Base-by-base conservation (phyloP, 2,113 vertebrate species). In the Lamprologus speciosus region DNA sequence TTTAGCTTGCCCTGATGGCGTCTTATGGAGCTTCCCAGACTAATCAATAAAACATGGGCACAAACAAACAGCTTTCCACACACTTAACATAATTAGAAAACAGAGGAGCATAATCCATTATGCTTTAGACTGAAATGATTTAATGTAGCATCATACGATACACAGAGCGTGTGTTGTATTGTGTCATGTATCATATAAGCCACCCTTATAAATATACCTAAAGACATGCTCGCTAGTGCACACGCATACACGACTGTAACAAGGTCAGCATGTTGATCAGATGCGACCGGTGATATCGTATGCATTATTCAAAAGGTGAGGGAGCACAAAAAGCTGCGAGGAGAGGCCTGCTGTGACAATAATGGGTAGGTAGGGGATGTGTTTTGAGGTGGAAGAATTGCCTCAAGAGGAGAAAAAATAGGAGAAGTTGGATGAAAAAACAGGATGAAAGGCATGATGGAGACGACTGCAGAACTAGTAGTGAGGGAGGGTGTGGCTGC, bases 301-400 rank as follows among this genome's bases (percentile, higher is more conserved):
- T 95, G 89, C 94, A 95, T 95, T 82, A 94, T 94, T 92, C 87
- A 95, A 78, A 86, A 65, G 81, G 28, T 85, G 80, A 88, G 58
- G 80, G 16, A 45, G 50, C 80, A 65, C 53, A 82, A 57, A 50
- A 58, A 88, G 70, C 53, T 21, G 81, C 6, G 75, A 78, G 23
- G 13, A 50, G 42, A 55, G 33, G 45, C 16, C 40, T 68, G 68
- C 33, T 17, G n/a, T 7, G 55, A 70, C 50, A 42, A 80, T 45
- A 89, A 47, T 31, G 28, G 55, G 47, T 31, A 54, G 55, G 53
- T 86, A 21, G 31, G 37, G 23, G 40, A 33, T 79, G 57, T 85
- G 23, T 83, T 40, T 84, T 91, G 33, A n/a, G 57, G 23, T 50
- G 55, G 37, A 23, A 40, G 17, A 78, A 78, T 78, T 78, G 16